Percentiles rank a stretch among this genome's conserved stretches.
Evolutionary conservation across 2,888 invertebrate genomes (phyloP).

Genomic region (Calephelis perditalis): DNA sequence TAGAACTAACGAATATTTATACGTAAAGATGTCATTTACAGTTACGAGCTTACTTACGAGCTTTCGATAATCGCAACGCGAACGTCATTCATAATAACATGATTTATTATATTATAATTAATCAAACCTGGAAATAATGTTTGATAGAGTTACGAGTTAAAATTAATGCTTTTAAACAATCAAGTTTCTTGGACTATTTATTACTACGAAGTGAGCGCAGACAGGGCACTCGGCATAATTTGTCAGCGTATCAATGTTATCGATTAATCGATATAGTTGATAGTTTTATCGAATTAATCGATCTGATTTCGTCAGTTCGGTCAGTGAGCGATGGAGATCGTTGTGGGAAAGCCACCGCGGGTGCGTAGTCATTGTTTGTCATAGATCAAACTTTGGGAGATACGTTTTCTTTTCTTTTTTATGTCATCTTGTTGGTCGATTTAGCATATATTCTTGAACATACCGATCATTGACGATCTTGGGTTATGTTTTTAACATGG

Average conservation of each 20-base stretch:
- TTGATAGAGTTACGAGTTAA: neutral
- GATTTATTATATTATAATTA: constrained; percentile 2
- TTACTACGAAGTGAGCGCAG: constrained; percentile 36
- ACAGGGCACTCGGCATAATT: constrained; percentile 65
- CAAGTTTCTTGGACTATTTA: constrained; percentile 1
- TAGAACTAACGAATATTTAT: too few relatives aligned
- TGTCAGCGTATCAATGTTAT: constrained; percentile 69
- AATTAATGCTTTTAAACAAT: constrained; percentile 10
- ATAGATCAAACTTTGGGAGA: constrained; percentile 38
- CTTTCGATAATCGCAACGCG: too few relatives aligned
- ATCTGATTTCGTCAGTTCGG: constrained; percentile 74
- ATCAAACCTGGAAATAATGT: constrained; percentile 5
- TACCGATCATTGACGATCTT: too few relatives aligned
- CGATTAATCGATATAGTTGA: constrained; percentile 49
- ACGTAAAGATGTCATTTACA: too few relatives aligned
- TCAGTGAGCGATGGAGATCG: constrained; percentile 65
- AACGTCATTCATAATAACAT: too few relatives aligned
- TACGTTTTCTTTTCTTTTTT: neutral
- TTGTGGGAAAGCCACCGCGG: constrained; percentile 71
- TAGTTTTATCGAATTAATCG: constrained; percentile 75
- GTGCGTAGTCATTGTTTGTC: constrained; percentile 59
- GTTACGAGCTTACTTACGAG: too few relatives aligned
- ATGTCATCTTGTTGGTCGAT: neutral
- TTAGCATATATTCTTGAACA: too few relatives aligned
- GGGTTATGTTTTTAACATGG: too few relatives aligned